Conservation (phyloP, 2,113 vertebrate species). For the Clarias gariepinus region DNA sequence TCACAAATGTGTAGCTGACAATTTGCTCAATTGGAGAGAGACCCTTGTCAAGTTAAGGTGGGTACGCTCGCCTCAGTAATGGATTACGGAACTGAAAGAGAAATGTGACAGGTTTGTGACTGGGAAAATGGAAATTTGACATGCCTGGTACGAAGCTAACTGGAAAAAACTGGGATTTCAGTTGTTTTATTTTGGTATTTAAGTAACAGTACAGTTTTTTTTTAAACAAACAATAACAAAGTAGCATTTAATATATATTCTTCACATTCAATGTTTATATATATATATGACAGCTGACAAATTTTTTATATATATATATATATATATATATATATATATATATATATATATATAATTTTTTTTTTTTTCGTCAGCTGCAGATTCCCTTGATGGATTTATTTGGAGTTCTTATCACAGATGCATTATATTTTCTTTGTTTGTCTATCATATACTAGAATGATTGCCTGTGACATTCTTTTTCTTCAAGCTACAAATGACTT, state of each 20-base stretch:
- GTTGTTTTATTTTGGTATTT: conserved; percentile 34
- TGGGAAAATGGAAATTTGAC: conserved; percentile 33
- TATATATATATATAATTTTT: no score
- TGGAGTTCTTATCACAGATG: conserved; percentile 12
- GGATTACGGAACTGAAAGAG: conserved; percentile 47
- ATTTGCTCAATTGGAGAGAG: conserved; percentile 37
- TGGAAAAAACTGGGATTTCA: not conserved
- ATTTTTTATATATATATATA: no score
- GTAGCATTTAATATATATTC: conserved; percentile 11
- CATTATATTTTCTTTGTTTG: conserved; percentile 21
- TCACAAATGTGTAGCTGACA: conserved; percentile 20
- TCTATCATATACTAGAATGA: not conserved
- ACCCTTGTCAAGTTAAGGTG: conserved; percentile 44
- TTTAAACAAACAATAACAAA: not conserved
- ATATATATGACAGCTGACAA: no score
- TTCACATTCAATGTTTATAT: not conserved
- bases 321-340: no score
- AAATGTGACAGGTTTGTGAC: conserved; percentile 41
- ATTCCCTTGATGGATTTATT: conserved; percentile 2
- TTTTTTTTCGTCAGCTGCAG: conserved; percentile 2
- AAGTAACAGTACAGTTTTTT: not conserved
- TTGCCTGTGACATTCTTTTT: conserved; percentile 16
- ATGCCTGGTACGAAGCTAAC: conserved; percentile 26
- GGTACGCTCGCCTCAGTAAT: conserved; percentile 38
- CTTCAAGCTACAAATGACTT: not conserved